These are phyloP conservation scores for Deilephila elpenor DNA, from an alignment of 2,888 invertebrate genomes.

Conservation along the genomic window DNA sequence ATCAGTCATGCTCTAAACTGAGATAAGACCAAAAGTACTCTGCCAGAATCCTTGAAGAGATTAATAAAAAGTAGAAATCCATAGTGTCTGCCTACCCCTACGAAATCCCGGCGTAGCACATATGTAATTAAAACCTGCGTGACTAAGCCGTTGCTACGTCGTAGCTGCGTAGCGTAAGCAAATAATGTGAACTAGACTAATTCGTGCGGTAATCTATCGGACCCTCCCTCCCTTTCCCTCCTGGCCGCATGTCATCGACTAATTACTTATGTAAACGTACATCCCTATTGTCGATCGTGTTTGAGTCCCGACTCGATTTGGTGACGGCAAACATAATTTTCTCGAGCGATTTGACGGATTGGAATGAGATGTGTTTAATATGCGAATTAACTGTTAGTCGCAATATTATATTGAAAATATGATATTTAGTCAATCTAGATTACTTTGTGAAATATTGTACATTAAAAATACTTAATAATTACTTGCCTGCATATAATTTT, in stretches of 20 bases:
- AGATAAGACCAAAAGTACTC: too few relatives aligned
- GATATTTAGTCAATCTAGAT: neutral
- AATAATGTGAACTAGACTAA: slow-evolving; percentile 63
- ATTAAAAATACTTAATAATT: too few relatives aligned
- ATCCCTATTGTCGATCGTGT: slow-evolving; percentile 63
- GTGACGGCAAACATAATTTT: slow-evolving; percentile 56
- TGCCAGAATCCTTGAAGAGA: too few relatives aligned
- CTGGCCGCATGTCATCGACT: slow-evolving; percentile 47
- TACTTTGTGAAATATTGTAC: neutral
- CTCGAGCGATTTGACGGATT: slow-evolving; percentile 25
- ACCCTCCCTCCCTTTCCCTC: slow-evolving; percentile 46
- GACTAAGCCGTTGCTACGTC: slow-evolving; percentile 52
- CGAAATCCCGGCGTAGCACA: neutral
- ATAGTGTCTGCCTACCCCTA: too few relatives aligned
- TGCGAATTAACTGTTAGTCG: neutral
- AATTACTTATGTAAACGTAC: slow-evolving; percentile 81
- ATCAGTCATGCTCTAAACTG: too few relatives aligned
- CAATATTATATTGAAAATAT: neutral
- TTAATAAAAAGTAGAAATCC: too few relatives aligned
- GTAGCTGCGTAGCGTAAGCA: slow-evolving; percentile 74
- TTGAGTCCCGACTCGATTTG: slow-evolving; percentile 58
- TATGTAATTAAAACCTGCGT: neutral
- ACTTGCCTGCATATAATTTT: too few relatives aligned
- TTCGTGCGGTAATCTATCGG: slow-evolving; percentile 34
- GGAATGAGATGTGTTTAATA: slow-evolving; percentile 5